Conservation (phyloP, 1,140 invertebrate genomes). For the roundworm (Caenorhabditis elegans) region DNA sequence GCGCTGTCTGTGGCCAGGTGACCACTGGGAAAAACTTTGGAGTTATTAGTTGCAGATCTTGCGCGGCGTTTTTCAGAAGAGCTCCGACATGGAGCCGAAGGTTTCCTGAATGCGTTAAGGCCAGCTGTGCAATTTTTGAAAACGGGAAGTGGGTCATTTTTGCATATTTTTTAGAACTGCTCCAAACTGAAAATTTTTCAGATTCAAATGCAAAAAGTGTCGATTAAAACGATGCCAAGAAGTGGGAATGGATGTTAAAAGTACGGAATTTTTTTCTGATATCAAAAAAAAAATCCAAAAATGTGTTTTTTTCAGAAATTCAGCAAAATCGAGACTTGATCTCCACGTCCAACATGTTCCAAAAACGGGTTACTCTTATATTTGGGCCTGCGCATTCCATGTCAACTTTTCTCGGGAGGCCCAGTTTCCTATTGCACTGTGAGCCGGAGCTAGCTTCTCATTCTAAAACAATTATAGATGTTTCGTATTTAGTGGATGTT, state of each 20-base stretch:
- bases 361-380: not conserved
- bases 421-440: not conserved
- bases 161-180: not conserved
- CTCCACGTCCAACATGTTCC: not conserved
- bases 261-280: not conserved
- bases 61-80: slow-evolving; percentile 35
- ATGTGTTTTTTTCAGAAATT: not conserved
- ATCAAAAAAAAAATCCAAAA: no score
- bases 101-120: no score
- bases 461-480: not conserved
- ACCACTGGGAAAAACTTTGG: not conserved
- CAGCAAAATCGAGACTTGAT: not conserved
- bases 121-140: not conserved
- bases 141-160: not conserved
- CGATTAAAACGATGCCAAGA: not conserved
- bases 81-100: no score
- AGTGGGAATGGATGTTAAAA: not conserved
- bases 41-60: not conserved
- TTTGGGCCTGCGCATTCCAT: not conserved
- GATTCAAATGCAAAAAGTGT: not conserved
- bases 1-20: not conserved
- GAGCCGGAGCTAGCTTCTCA: not conserved
- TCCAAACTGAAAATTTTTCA: not conserved
- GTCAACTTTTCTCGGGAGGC: not conserved
- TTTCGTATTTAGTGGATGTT: not conserved